Evolutionary conservation across 2,888 invertebrate genomes (phyloP).

Genomic region (Anodontia alba): DNA sequence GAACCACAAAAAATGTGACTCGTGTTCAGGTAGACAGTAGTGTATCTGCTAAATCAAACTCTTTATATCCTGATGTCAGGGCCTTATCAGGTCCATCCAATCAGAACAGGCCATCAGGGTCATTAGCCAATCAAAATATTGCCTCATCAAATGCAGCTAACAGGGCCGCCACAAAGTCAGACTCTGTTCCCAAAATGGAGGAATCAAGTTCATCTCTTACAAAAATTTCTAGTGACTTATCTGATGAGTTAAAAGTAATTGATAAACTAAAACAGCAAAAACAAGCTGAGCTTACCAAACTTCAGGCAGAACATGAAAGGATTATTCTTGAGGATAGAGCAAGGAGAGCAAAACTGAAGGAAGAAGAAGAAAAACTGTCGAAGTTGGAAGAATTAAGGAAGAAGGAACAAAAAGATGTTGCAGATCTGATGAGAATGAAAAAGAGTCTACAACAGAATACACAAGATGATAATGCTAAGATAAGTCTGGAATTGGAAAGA

Average conservation of each 20-base stretch:
- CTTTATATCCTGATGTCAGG: conserved; percentile 60
- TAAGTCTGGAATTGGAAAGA: conserved; percentile 51
- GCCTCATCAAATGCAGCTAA: conserved; percentile 7
- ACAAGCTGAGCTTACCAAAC: conserved; percentile 57
- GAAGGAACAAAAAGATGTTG: conserved; percentile 78
- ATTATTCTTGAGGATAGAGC: conserved; percentile 83
- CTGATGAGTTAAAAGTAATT: conserved; percentile 61
- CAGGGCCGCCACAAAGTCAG: conserved; percentile 10
- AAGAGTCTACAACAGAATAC: conserved; percentile 73
- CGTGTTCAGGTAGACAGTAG: background rate
- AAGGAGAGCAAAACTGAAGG: conserved; percentile 85
- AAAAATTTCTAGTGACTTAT: conserved; percentile 45
- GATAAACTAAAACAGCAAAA: conserved; percentile 56
- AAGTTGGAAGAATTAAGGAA: conserved; percentile 65
- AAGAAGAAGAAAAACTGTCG: conserved; percentile 59
- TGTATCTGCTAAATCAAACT: conserved; percentile 20
- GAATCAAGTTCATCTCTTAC: background rate
- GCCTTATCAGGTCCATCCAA: conserved; percentile 16
- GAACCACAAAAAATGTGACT: conserved; percentile 52
- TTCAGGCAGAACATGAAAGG: conserved; percentile 67
- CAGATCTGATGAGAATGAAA: conserved; percentile 79
- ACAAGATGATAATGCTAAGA: conserved; percentile 49
- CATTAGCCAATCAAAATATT: conserved; percentile 24
- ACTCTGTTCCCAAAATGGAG: background rate
- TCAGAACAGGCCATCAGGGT: conserved; percentile 4